Evolutionary conservation across 2,888 invertebrate species (phyloP), one percentile per base, ranked within the genome.

Genomic region (Sthenelais limicola): DNA sequence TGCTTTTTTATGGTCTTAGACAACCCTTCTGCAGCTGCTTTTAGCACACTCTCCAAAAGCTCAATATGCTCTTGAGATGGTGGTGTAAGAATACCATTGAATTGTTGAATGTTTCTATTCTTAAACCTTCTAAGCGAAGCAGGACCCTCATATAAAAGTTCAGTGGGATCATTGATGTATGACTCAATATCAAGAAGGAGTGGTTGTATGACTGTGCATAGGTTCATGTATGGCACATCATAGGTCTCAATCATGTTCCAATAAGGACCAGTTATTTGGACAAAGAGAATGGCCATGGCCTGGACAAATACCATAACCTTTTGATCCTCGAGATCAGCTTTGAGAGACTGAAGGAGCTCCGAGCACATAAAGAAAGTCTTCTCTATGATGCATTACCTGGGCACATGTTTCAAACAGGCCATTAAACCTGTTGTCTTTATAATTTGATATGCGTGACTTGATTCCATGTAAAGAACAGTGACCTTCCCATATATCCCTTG

Each of bases 381-480:
- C 26, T 5, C 66, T n/a, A 26, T 66, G 66, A 28, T 66, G 38
- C 18, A 66, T 26, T 1, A 66, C 43, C 43, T 66, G 38, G 28
- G 66, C 66, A 24, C 38, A 66, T 5, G 38, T 28, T 35, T n/a
- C 66, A 66, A 66, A 66, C 4, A 66, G 9, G 3, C 66, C 35
- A 35, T 66, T 66, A 21, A 66, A 66, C 24, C 66, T 66, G 43
- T 66, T 66, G 43, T 66, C 66, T 26, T 66, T 66, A 43, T 66
- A 66, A 26, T 3, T 26, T 4, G 24, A n/a, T 15, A 43, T 24
- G 35, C n/a, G 1, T 2, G 66, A 66, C 43, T 66, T 66, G 1
- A 66, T 66, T 2, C 24, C 43, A 38, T 43, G 18, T 30, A 26
- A 12, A 1, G 66, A 1, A 66, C 66, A 66, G 38, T 66, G 66